Conservation (phyloP, 2,888 invertebrate species). For the Norana najaformis region DNA sequence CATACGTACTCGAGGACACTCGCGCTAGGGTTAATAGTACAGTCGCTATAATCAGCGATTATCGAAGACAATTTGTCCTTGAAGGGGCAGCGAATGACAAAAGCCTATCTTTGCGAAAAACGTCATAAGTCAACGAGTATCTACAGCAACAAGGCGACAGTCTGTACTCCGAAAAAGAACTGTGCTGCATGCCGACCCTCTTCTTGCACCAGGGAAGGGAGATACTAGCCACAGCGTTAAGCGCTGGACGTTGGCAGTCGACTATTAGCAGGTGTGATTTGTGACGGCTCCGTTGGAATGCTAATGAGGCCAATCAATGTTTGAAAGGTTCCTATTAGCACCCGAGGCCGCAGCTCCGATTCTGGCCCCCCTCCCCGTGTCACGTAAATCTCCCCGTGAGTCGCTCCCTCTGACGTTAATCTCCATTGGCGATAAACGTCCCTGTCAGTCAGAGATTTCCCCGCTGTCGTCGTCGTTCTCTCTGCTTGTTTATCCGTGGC, state of each 20-base stretch:
- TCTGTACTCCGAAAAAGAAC: background rate
- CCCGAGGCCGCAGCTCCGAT: background rate
- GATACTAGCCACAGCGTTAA: background rate
- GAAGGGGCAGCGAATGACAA: too few relatives aligned
- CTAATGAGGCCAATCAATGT: slow-evolving; percentile 13
- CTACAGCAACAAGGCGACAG: background rate
- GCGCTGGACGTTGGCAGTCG: background rate
- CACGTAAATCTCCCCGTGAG: background rate
- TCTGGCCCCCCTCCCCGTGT: background rate
- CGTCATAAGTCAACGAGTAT: background rate
- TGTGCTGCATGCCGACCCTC: background rate
- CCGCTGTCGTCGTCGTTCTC: background rate
- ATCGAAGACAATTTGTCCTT: slow-evolving; percentile 4
- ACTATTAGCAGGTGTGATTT: background rate
- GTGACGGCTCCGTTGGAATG: background rate
- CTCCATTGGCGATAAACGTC: background rate
- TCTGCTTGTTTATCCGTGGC: background rate
- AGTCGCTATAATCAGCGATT: background rate
- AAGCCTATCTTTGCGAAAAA: background rate
- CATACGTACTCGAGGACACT: too few relatives aligned
- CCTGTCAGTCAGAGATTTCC: background rate
- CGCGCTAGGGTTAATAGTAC: background rate
- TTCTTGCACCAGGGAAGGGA: too few relatives aligned
- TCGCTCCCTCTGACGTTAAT: background rate
- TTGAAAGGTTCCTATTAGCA: background rate